phyloP scores from a whole-genome alignment of 2,797 vertebrate species.

The Xerus rutilus region DNA sequence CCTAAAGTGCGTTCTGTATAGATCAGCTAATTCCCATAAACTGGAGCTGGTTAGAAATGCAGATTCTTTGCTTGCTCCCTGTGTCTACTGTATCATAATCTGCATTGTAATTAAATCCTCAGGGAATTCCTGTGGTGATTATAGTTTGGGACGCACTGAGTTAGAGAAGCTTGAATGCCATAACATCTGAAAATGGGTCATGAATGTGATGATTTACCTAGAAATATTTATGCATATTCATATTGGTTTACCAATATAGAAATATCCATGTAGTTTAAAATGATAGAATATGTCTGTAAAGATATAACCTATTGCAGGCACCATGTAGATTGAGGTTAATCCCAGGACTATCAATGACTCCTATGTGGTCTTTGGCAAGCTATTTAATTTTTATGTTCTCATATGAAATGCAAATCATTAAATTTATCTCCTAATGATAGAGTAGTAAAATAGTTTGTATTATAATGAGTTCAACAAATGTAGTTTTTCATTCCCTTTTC shows the following conservation, averaged over 20 bases:
- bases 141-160: background rate
- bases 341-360: background rate
- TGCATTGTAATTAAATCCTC: background rate
- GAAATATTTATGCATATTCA: background rate
- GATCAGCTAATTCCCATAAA: background rate
- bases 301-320: background rate
- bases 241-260: background rate
- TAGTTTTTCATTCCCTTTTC: conserved; percentile 57
- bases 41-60: background rate
- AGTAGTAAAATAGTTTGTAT: background rate
- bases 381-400: conserved; percentile 10
- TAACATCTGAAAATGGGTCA: background rate
- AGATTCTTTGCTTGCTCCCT: background rate
- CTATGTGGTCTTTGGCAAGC: background rate
- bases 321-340: background rate
- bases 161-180: background rate
- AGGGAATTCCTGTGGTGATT: background rate
- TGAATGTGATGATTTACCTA: background rate
- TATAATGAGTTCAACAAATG: background rate
- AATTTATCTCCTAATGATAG: background rate
- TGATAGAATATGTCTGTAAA: background rate
- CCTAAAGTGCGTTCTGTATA: background rate
- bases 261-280: background rate
- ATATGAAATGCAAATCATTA: conserved; percentile 39
- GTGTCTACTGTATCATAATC: background rate